Conservation (phyloP, 2,113 vertebrate species). For the Pleuronectes platessa region DNA sequence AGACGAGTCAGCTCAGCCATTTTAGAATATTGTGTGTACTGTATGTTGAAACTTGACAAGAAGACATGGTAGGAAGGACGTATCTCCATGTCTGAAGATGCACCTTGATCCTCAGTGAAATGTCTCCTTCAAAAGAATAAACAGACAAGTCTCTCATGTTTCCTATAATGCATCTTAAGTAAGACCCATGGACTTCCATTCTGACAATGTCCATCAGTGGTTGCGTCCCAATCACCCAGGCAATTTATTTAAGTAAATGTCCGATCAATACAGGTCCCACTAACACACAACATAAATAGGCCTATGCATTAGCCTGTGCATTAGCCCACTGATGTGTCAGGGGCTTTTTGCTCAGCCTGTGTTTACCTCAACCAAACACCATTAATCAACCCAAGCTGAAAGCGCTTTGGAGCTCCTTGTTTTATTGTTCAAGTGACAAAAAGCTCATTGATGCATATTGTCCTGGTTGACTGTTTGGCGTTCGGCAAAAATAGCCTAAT, state of each 20-base stretch:
- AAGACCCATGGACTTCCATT: constrained; percentile 15
- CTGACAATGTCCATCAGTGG: constrained; percentile 50
- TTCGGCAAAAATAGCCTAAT: constrained; percentile 17
- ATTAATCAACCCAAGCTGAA: constrained; percentile 55
- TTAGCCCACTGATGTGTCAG: constrained; percentile 67
- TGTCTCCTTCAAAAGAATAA: constrained; percentile 3
- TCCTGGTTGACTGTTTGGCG: constrained; percentile 11
- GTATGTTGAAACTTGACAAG: neutral
- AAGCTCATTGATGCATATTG: constrained; percentile 18
- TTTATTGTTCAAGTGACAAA: constrained; percentile 27
- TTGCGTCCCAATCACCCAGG: constrained; percentile 63
- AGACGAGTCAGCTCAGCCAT: constrained; percentile 1
- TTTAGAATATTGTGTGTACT: neutral
- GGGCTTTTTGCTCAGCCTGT: constrained; percentile 47
- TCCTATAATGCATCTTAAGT: neutral
- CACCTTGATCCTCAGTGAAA: neutral
- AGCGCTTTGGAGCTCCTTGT: constrained; percentile 18
- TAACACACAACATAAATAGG: constrained; percentile 69
- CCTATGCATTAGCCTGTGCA: constrained; percentile 68
- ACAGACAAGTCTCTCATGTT: neutral
- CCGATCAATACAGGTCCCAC: constrained; percentile 73
- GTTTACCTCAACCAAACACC: constrained; percentile 66
- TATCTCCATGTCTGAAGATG: neutral
- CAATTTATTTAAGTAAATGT: constrained; percentile 79
- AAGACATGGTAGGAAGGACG: neutral